Percentiles rank a stretch among this genome's conserved stretches.
phyloP scores from a whole-genome alignment of 2,888 invertebrate genomes.

The Leptothorax acervorum region DNA sequence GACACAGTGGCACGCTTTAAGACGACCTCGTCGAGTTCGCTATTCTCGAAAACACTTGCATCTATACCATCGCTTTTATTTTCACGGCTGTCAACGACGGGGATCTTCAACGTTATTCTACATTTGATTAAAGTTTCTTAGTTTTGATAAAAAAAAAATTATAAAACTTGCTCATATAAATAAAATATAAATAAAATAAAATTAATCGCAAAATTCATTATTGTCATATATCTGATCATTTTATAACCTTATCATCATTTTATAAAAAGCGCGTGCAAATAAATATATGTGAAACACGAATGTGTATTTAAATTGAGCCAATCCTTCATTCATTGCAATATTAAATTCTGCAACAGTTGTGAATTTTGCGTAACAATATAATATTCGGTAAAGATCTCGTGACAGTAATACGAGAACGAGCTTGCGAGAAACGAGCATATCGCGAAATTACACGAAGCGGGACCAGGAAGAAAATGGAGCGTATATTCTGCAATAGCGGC shows the following conservation, averaged over 20 bases:
- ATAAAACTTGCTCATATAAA: not conserved
- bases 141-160: not conserved
- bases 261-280: not conserved
- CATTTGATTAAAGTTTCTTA: not conserved
- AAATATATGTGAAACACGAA: not conserved
- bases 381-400: not conserved
- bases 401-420: not conserved
- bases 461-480: slow-evolving; percentile 51
- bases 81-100: slow-evolving; percentile 19
- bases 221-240: too few relatives aligned
- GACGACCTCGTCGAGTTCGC: slow-evolving; percentile 67
- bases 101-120: not conserved
- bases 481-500: slow-evolving; percentile 27
- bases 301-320: not conserved
- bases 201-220: not conserved
- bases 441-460: slow-evolving; percentile 28
- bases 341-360: slow-evolving; percentile 1
- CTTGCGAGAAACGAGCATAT: not conserved
- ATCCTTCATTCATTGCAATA: not conserved
- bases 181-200: not conserved
- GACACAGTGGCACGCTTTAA: slow-evolving; percentile 83
- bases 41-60: slow-evolving; percentile 70
- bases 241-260: too few relatives aligned
- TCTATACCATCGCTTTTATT: slow-evolving; percentile 37
- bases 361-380: not conserved